Base-by-base conservation (phyloP, 2,888 invertebrate genomes). In the Spicauda simplicius region DNA sequence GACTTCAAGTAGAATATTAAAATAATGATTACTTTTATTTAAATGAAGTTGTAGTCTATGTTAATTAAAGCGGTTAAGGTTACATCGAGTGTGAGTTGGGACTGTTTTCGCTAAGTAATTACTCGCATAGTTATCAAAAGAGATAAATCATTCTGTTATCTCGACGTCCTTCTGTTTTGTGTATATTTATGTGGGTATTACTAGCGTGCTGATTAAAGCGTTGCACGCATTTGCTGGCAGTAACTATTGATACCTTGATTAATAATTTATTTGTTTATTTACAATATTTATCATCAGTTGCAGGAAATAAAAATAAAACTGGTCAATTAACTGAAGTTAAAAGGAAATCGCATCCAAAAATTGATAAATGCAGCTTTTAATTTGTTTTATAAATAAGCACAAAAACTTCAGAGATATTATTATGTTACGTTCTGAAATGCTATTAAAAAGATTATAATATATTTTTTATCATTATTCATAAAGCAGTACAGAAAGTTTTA, bases 181-280 rank as follows among this genome's bases (percentile, higher is more conserved):
- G 78, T 74, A 75, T 82, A 86, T 84, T 80, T 83, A 86, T 84
- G 80, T 79, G 78, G 76, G 78, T 71, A 81, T 83, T n/a, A 45
- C 20, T 14, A 41, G 41, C 41, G 41, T 14, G 10, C 41, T 41
- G 41, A 41, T 41, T 14, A 14, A 41, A 41, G 41, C 14, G 14
- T 3, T 41, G 3, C 41, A 41, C 12, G 14, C 14, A 41, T 41
- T 14, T 41, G 14, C 41, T 41, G 41, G 41, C 10, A 41, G 5
- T 41, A 14, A 14, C 12, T 14, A 41, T 41, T 41, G 12, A 41
- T 41, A 12, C 14, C 10, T 41, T 33, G 33, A 33, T 58, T 20
- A 45, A 57, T 41, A 48, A 58, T 58, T 58, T 58, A 58, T 58
- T 16, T 6, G 45, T 48, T 25, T 48, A 45, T 48, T 25, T 25